phyloP scores from a whole-genome alignment of 2,797 vertebrate genomes.

The Tokudaia muenninki region DNA sequence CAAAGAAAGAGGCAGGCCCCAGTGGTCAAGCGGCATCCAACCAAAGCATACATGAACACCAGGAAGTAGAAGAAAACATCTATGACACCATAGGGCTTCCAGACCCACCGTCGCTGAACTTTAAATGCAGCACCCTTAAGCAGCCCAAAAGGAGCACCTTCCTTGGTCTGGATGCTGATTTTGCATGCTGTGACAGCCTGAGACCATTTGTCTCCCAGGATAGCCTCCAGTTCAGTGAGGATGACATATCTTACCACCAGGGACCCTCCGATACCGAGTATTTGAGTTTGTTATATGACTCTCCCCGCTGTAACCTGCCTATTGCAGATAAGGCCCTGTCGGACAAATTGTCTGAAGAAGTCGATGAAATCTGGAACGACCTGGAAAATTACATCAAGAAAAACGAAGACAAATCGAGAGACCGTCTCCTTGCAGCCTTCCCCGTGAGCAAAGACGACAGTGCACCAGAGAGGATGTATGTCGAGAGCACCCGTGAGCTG shows the following conservation, averaged over 20 bases:
- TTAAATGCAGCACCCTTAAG: slow-evolving; percentile 80
- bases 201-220: slow-evolving; percentile 93
- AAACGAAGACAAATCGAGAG: slow-evolving; percentile 96
- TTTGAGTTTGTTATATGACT: slow-evolving; percentile 87
- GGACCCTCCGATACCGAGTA: slow-evolving; percentile 88
- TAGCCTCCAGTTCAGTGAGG: slow-evolving; percentile 92
- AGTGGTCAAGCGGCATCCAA: slow-evolving; percentile 83
- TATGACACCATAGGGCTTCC: slow-evolving; percentile 96
- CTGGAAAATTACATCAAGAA: slow-evolving; percentile 98
- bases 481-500: slow-evolving; percentile 79
- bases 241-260: slow-evolving; percentile 86
- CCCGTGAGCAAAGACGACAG: slow-evolving; percentile 93
- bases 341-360: slow-evolving; percentile 95
- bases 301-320: slow-evolving; percentile 89
- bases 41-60: slow-evolving; percentile 89
- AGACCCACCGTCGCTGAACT: slow-evolving; percentile 86
- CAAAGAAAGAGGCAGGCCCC: slow-evolving; percentile 81
- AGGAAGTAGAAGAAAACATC: slow-evolving; percentile 93
- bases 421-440: slow-evolving; percentile 95
- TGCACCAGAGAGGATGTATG: slow-evolving; percentile 85
- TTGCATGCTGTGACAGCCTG: slow-evolving; percentile 87
- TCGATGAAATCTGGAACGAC: slow-evolving; percentile 98
- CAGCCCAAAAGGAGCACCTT: slow-evolving; percentile 87
- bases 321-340: slow-evolving; percentile 89
- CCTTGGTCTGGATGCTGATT: slow-evolving; percentile 90